These are phyloP conservation scores for Coregonus clupeaformis DNA, from an alignment of 2,113 vertebrate genomes.

Conservation along the genomic window DNA sequence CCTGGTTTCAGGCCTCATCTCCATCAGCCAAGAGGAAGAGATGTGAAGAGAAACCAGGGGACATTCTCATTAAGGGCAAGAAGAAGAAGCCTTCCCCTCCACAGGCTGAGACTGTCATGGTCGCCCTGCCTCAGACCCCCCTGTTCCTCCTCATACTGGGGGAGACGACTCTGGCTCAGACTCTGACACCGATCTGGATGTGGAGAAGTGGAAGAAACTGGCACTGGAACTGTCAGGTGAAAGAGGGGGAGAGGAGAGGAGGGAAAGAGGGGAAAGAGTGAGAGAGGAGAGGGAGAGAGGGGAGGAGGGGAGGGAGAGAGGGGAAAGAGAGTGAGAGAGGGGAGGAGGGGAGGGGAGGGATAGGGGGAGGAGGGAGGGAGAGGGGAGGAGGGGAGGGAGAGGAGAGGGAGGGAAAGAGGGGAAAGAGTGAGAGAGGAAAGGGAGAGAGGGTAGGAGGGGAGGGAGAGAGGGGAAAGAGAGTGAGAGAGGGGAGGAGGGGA, in stretches of 20 bases:
- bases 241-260: not conserved
- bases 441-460: too few species aligned
- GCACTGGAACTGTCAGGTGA: conserved; percentile 63
- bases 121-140: not conserved
- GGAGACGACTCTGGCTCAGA: conserved; percentile 66
- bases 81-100: conserved; percentile 32
- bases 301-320: too few species aligned
- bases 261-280: too few species aligned
- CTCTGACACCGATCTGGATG: conserved; percentile 68
- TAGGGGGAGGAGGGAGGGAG: too few species aligned
- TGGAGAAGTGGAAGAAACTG: conserved; percentile 74
- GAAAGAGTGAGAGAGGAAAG: too few species aligned
- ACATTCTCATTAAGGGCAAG: conserved; percentile 34
- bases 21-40: conserved; percentile 39
- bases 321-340: too few species aligned
- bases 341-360: too few species aligned
- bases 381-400: too few species aligned
- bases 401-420: too few species aligned
- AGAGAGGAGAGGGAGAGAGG: too few species aligned
- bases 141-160: not conserved
- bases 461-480: too few species aligned
- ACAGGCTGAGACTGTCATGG: not conserved
- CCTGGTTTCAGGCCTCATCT: not conserved
- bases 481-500: too few species aligned
- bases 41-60: conserved; percentile 29